These are phyloP conservation scores for Urocyon cinereoargenteus DNA, from an alignment of 2,797 vertebrate species.

Conservation along the genomic window DNA sequence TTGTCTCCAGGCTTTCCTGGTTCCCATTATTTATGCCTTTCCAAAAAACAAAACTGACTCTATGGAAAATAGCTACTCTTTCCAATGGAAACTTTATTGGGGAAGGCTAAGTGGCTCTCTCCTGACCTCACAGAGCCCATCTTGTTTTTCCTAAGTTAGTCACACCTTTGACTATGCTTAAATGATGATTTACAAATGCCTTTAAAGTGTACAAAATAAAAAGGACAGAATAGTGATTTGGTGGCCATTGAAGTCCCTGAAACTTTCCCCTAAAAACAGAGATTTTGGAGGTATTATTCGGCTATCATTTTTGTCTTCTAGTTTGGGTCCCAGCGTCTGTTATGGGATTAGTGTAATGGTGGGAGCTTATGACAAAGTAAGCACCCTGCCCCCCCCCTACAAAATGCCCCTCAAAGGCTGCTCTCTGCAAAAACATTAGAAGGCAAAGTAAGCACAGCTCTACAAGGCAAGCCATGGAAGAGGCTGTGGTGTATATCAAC, in stretches of 20 bases:
- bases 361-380: neutral
- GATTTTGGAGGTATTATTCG: constrained; percentile 36
- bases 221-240: neutral
- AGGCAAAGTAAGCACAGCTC: neutral
- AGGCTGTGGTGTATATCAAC: neutral
- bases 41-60: neutral
- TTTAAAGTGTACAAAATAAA: constrained; percentile 26
- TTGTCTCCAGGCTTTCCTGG: neutral
- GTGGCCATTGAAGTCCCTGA: neutral
- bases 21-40: neutral
- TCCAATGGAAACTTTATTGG: neutral
- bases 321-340: constrained; percentile 15
- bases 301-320: neutral
- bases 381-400: neutral
- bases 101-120: neutral
- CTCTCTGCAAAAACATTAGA: neutral
- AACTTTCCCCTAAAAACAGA: constrained; percentile 42
- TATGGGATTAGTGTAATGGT: neutral
- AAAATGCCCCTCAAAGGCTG: neutral
- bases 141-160: constrained; percentile 48
- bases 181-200: constrained; percentile 44
- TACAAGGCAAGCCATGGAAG: neutral
- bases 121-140: neutral
- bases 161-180: neutral
- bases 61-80: constrained; percentile 27